Evolutionary conservation across 1,140 invertebrate genomes (phyloP).

Genomic region (Mizuhopecten yessoensis): DNA sequence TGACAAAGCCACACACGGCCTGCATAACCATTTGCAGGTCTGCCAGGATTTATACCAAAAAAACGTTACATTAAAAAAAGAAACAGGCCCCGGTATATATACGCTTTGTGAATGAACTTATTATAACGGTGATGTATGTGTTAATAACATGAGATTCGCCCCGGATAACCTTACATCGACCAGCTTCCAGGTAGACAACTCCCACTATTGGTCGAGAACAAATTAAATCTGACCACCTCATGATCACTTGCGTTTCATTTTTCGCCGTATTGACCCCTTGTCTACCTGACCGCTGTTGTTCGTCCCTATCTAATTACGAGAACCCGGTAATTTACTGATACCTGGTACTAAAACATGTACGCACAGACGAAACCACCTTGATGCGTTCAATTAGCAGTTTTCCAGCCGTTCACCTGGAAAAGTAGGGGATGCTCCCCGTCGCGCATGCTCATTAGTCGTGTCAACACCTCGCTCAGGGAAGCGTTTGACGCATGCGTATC

Average conservation of each 20-base stretch:
- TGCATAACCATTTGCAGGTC: too few species aligned
- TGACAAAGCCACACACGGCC: too few species aligned
- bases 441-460: not conserved
- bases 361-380: not conserved
- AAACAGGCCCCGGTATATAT: too few species aligned
- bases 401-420: slow-evolving; percentile 3
- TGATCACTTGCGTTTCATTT: too few species aligned
- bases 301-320: not conserved
- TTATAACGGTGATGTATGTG: too few species aligned
- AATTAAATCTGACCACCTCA: not conserved
- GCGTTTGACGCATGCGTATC: not conserved
- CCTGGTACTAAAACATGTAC: not conserved
- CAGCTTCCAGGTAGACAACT: not conserved
- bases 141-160: too few species aligned
- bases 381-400: slow-evolving; percentile 24
- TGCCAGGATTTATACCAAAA: too few species aligned
- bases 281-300: not conserved
- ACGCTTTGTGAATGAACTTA: too few species aligned
- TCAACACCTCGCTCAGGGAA: not conserved
- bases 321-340: not conserved
- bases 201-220: too few species aligned
- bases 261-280: too few species aligned
- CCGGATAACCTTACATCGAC: too few species aligned
- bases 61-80: too few species aligned
- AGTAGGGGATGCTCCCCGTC: not conserved